Conservation (phyloP, 2,888 invertebrate species). For the Platycheirus rosarum region DNA sequence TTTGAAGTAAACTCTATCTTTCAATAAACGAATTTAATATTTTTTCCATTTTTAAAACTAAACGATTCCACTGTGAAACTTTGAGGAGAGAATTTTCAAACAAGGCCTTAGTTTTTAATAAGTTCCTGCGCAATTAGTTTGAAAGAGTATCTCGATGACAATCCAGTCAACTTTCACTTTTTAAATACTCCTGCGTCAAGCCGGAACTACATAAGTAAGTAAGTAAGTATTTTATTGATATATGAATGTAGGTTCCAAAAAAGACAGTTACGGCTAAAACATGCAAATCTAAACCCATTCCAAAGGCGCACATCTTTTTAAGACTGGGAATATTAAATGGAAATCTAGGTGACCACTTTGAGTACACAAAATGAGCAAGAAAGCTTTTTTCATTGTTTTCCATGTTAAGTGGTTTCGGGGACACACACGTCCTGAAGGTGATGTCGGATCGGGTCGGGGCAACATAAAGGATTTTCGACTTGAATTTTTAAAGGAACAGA, state of each 20-base stretch:
- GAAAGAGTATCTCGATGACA: conserved; percentile 19
- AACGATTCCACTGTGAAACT: too few relatives aligned
- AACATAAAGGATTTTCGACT: not conserved
- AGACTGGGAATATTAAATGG: conserved; percentile 38
- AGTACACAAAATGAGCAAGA: conserved; percentile 40
- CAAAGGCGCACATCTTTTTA: not conserved
- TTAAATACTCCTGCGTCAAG: conserved; percentile 53
- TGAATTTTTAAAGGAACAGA: conserved; percentile 6
- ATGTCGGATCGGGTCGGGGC: too few relatives aligned
- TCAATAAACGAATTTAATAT: too few relatives aligned
- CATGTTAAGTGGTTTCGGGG: conserved; percentile 49
- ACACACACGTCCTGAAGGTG: conserved; percentile 1
- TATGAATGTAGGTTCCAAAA: too few relatives aligned
- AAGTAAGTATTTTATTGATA: too few relatives aligned
- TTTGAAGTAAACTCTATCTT: too few relatives aligned
- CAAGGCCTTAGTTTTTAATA: too few relatives aligned
- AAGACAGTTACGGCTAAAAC: conserved; percentile 19
- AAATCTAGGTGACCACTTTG: conserved; percentile 54
- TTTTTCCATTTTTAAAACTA: too few relatives aligned
- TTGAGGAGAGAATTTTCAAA: too few relatives aligned
- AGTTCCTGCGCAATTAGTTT: conserved; percentile 61
- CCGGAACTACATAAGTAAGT: conserved; percentile 42
- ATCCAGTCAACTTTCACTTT: conserved; percentile 53
- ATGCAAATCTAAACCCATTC: not conserved
- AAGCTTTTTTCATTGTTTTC: conserved; percentile 51